Conservation (phyloP, 2,888 invertebrate species). For the Tethea ocularis region DNA sequence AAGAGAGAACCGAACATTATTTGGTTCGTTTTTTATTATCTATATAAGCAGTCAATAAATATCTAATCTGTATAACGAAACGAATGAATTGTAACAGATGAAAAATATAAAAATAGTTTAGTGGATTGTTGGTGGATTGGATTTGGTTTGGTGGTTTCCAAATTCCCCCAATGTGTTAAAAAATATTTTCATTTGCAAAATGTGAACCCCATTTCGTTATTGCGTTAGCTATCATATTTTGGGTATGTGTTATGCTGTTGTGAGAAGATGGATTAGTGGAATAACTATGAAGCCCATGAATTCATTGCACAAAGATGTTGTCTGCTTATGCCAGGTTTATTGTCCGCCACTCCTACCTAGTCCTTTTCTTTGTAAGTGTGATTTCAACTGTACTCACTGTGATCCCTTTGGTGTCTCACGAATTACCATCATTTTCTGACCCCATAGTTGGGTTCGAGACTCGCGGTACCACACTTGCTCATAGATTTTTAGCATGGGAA, state of each 20-base stretch:
- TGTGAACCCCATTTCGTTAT: slow-evolving; percentile 40
- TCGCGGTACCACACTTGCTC: slow-evolving; percentile 92
- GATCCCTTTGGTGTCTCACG: slow-evolving; percentile 69
- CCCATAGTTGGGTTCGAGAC: slow-evolving; percentile 97
- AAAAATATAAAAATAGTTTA: too few relatives aligned
- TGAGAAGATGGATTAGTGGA: slow-evolving; percentile 58
- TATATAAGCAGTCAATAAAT: too few relatives aligned
- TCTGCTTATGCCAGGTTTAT: slow-evolving; percentile 78
- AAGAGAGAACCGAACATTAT: too few relatives aligned
- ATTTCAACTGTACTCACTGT: slow-evolving; percentile 70
- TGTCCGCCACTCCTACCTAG: slow-evolving; percentile 75
- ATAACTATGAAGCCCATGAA: slow-evolving; percentile 67
- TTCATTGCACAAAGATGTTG: slow-evolving; percentile 65
- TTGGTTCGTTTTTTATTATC: too few relatives aligned
- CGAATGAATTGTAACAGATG: too few relatives aligned
- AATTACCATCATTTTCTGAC: slow-evolving; percentile 91
- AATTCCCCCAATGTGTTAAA: slow-evolving; percentile 19
- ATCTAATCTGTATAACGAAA: too few relatives aligned
- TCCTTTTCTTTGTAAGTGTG: slow-evolving; percentile 66
- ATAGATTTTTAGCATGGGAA: slow-evolving; percentile 92
- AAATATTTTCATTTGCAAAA: slow-evolving; percentile 41
- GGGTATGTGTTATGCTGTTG: slow-evolving; percentile 45
- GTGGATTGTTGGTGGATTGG: too few relatives aligned
- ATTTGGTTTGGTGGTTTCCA: slow-evolving; percentile 25
- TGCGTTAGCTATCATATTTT: slow-evolving; percentile 30